phyloP scores from a whole-genome alignment of 2,113 vertebrate genomes.

The Scophthalmus maximus region DNA sequence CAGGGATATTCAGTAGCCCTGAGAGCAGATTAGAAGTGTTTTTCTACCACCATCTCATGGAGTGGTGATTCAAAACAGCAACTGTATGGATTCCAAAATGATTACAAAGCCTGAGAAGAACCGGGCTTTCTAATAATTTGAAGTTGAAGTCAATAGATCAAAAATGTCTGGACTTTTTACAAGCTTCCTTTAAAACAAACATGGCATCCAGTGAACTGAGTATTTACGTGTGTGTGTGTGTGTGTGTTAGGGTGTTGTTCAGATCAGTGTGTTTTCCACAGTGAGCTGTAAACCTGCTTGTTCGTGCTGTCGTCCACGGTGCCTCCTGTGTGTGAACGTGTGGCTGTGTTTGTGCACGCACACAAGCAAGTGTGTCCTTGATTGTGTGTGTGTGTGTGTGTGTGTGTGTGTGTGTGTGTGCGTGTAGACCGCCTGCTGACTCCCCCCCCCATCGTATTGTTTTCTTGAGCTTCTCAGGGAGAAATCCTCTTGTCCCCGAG shows the following conservation, averaged over 20 bases:
- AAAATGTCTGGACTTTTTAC: neutral
- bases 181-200: conserved; percentile 11
- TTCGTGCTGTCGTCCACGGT: conserved; percentile 27
- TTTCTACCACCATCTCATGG: neutral
- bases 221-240: conserved; percentile 8
- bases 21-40: neutral
- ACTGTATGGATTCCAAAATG: neutral
- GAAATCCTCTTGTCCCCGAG: conserved; percentile 85
- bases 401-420: conserved; percentile 39
- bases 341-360: neutral
- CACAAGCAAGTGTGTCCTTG: conserved; percentile 7
- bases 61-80: neutral
- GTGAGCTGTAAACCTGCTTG: conserved; percentile 27
- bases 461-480: conserved; percentile 79
- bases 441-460: conserved; percentile 75
- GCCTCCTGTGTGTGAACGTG: conserved; percentile 26
- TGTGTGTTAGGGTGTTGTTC: conserved; percentile 3
- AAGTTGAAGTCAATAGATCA: conserved; percentile 8
- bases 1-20: neutral
- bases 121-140: neutral
- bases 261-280: conserved; percentile 33
- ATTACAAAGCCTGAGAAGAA: neutral
- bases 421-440: conserved; percentile 61
- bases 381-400: conserved; percentile 34
- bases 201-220: neutral